Percentiles rank a stretch among this genome's conserved stretches.
These are phyloP conservation scores for Noctilio leporinus DNA, from an alignment of 2,113 vertebrate genomes.

Conservation along the genomic window DNA sequence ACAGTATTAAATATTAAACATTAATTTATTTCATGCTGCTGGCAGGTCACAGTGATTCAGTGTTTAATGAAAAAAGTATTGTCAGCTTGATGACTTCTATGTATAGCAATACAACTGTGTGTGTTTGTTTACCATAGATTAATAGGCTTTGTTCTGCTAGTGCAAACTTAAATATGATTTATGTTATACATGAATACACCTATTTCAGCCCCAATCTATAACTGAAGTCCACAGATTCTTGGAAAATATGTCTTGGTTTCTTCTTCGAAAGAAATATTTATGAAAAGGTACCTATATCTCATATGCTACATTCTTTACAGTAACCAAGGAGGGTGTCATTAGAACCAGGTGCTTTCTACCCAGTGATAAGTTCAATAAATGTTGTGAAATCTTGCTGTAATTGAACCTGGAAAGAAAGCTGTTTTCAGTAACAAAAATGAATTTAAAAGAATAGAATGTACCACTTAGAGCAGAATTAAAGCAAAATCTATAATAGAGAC, in stretches of 20 bases:
- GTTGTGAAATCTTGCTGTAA: neutral
- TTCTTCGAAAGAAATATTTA: neutral
- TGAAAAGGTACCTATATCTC: neutral
- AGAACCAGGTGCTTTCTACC: neutral
- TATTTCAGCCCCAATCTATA: neutral
- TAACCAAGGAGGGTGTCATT: neutral
- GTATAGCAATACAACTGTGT: slow-evolving; percentile 13
- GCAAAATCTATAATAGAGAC: neutral
- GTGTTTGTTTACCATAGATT: slow-evolving; percentile 30
- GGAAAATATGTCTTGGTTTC: neutral
- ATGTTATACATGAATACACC: neutral
- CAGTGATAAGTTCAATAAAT: neutral
- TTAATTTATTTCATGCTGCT: slow-evolving; percentile 33
- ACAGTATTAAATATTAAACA: slow-evolving; percentile 65
- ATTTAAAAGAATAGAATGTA: neutral
- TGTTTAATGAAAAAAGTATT: slow-evolving; percentile 51
- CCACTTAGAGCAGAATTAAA: neutral
- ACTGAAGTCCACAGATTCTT: neutral
- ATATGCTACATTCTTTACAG: neutral
- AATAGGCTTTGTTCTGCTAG: slow-evolving; percentile 41
- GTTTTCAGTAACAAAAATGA: neutral
- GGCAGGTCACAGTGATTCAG: slow-evolving; percentile 41
- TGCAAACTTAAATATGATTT: slow-evolving; percentile 10
- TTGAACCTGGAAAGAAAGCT: neutral
- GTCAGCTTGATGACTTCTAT: slow-evolving; percentile 5